Conservation (phyloP, 1,140 invertebrate species). For the Aphaenogaster rudis region DNA sequence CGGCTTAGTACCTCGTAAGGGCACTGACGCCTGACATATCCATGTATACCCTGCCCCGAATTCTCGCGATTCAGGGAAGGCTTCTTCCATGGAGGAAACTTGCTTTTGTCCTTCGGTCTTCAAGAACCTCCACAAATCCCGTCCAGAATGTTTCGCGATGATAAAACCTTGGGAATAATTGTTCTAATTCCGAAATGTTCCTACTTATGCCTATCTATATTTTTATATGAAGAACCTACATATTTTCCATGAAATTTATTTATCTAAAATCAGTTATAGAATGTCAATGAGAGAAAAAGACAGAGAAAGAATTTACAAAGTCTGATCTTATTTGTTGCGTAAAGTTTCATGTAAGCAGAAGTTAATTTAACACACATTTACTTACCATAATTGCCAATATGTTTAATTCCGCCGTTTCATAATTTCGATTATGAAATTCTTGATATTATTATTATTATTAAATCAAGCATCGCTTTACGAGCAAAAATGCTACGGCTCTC, state of each 20-base stretch:
- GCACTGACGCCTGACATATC: constrained; percentile 86
- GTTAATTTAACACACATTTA: constrained; percentile 16
- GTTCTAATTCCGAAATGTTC: background rate
- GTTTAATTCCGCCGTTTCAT: background rate
- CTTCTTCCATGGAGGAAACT: background rate
- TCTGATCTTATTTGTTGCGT: background rate
- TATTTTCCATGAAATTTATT: background rate
- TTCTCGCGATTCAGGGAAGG: constrained; percentile 55
- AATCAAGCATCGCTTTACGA: background rate
- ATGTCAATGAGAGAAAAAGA: background rate
- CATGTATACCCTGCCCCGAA: constrained; percentile 72
- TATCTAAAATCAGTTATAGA: background rate
- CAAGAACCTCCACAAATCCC: constrained; percentile 6
- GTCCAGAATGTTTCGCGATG: constrained; percentile 1
- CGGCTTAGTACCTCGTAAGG: constrained; percentile 85
- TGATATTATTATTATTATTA: background rate
- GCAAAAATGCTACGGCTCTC: constrained; percentile 14
- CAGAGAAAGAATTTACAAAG: background rate
- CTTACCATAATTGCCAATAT: background rate
- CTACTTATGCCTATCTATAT: background rate
- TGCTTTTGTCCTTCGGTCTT: background rate
- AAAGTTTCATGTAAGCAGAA: background rate
- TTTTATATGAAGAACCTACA: background rate
- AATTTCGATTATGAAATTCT: background rate
- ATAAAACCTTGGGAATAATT: constrained; percentile 4